Evolutionary conservation across 1,140 invertebrate genomes (phyloP), one percentile per base, ranked within the genome.

Genomic region (Probaryconus sp.): DNA sequence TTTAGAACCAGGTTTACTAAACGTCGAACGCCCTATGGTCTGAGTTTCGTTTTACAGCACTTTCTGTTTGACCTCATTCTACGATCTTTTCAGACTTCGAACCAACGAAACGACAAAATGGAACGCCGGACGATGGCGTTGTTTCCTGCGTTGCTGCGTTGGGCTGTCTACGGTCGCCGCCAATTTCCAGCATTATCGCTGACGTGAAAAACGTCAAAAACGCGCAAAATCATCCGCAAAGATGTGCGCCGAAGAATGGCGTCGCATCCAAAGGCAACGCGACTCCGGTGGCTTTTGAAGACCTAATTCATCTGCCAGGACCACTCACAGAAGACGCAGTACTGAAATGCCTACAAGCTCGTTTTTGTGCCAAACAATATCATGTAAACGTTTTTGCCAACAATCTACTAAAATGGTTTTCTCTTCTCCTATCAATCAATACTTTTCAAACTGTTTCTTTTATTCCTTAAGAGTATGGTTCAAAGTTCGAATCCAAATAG

Each of bases 281-380:
- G 17, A 81, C 77, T 55, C 80, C 81, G 10, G 82, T 81, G 64
- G 89, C 91, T 73, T 89, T 96, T 78, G 93, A 96, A 77, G 96
- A 98, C 89, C 91, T 98, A 55, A 97, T 97, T 84, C 95, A 97
- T 87, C 88, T 98, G 58, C 91, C 94, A 0, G 96, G 95, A 31
- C 96, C 96, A 30, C 91, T 98, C 30, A 98, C 95, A 7, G 97
- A 98, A 84, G 96, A 98, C 83, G 95, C 95, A 21, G 93, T 98
- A 0, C 93, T 97, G 81, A 93, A 95, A 83, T 95, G 95, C 77
- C 90, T 98, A 14, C 95, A 97, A 77, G 92, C 95, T 6, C 90
- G 96, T 71, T 98, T 97, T 87, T 92, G 92, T 72, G 92, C 93
- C 40, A 92, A 94, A 45, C 93, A 95, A 75, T 96, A 94, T 80